These are phyloP conservation scores for Orius insidiosus DNA, from an alignment of 1,140 invertebrate species.

Conservation along the genomic window DNA sequence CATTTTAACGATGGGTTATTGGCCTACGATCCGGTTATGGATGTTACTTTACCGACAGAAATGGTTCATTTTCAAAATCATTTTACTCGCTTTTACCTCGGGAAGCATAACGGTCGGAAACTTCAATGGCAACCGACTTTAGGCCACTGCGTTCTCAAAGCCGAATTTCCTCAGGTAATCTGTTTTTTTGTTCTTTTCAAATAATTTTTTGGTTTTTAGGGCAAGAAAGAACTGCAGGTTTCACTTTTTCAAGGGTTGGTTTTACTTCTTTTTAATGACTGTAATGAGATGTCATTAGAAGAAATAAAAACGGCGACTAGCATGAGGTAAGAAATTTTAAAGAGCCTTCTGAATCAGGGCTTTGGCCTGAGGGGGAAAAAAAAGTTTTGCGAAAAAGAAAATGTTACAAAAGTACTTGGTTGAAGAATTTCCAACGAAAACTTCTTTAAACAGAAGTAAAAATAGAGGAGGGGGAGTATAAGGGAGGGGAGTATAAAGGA, in stretches of 20 bases:
- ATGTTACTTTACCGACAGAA: constrained; percentile 78
- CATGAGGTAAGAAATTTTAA: constrained; percentile 45
- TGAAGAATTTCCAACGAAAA: background rate
- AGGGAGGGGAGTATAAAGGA: too few species aligned
- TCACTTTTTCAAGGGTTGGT: constrained; percentile 94
- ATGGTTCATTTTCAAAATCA: constrained; percentile 89
- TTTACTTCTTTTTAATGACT: constrained; percentile 83
- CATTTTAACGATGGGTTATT: constrained; percentile 96
- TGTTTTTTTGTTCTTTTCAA: constrained; percentile 9
- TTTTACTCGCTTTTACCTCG: constrained; percentile 94
- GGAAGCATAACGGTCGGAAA: constrained; percentile 93
- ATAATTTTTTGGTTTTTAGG: constrained; percentile 32
- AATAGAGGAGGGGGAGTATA: too few species aligned
- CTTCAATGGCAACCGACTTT: constrained; percentile 95
- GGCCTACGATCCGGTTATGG: constrained; percentile 86
- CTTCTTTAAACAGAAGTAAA: too few species aligned
- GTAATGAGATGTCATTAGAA: constrained; percentile 64
- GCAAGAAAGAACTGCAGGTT: constrained; percentile 92
- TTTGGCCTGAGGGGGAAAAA: background rate
- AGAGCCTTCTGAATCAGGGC: too few species aligned
- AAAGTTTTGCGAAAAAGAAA: background rate
- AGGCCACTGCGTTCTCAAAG: constrained; percentile 88
- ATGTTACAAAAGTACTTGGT: constrained; percentile 6
- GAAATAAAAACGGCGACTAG: constrained; percentile 80
- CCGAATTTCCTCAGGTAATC: constrained; percentile 61